These are phyloP conservation scores for Bryconaethiops microstoma DNA, from an alignment of 2,797 vertebrate species.

Conservation along the genomic window DNA sequence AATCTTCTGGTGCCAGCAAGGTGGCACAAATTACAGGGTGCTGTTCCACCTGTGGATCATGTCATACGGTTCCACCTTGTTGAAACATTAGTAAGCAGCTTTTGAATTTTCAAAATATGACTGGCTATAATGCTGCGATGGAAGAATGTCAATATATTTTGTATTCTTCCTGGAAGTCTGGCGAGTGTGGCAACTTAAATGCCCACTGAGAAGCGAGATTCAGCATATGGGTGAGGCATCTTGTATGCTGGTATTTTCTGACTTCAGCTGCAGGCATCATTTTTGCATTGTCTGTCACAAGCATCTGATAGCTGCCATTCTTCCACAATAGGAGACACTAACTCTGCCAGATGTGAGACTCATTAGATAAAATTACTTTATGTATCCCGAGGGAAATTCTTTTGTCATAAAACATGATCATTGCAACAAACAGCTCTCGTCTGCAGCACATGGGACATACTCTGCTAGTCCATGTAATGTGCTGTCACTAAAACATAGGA, in stretches of 20 bases:
- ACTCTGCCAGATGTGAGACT: constrained; percentile 7
- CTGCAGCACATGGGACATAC: constrained; percentile 14
- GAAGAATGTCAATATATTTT: background rate
- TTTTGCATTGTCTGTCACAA: constrained; percentile 25
- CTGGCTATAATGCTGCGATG: constrained; percentile 5
- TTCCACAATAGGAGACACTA: background rate
- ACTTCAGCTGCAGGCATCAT: constrained; percentile 13
- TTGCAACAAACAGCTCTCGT: background rate
- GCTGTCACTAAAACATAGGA: constrained; percentile 3
- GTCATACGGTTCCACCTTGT: constrained; percentile 10
- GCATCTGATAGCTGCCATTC: constrained; percentile 25
- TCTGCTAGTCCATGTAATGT: constrained; percentile 19
- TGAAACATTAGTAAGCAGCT: background rate
- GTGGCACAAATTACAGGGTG: constrained; percentile 15
- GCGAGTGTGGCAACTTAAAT: background rate
- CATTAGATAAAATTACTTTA: background rate
- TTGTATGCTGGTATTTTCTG: constrained; percentile 1
- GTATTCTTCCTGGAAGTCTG: constrained; percentile 1
- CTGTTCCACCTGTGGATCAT: constrained; percentile 4
- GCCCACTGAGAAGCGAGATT: background rate
- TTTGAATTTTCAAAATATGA: background rate
- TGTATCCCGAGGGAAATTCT: too few species aligned
- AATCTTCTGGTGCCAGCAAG: too few species aligned
- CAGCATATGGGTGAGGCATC: constrained; percentile 14
- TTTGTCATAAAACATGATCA: too few species aligned